Percentiles rank a stretch among this genome's conserved stretches.
These are phyloP conservation scores for Tinea pellionella DNA, from an alignment of 2,888 invertebrate species.

Conservation along the genomic window DNA sequence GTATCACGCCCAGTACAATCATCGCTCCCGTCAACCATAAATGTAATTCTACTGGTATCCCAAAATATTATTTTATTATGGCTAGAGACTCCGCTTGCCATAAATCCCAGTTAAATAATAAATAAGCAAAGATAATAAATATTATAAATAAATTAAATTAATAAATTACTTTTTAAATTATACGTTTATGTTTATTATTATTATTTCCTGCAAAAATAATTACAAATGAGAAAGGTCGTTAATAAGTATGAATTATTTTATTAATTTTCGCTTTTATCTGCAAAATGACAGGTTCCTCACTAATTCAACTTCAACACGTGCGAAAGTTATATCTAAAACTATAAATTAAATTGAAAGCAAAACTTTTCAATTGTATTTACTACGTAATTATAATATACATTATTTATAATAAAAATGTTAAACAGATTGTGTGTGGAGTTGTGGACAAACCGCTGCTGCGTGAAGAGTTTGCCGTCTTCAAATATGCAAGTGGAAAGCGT, in stretches of 20 bases:
- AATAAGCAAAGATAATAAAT: too few relatives aligned
- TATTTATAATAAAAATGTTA: background rate
- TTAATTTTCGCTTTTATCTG: too few relatives aligned
- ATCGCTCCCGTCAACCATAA: too few relatives aligned
- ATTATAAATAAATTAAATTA: too few relatives aligned
- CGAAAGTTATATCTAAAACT: background rate
- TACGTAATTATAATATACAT: background rate
- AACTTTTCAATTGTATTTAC: background rate
- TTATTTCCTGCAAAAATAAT: background rate
- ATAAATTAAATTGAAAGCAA: background rate
- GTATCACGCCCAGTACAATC: too few relatives aligned
- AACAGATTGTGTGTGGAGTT: background rate
- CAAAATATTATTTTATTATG: too few relatives aligned
- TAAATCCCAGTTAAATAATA: too few relatives aligned
- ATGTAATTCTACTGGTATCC: too few relatives aligned
- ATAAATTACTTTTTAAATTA: too few relatives aligned
- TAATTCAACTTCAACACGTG: background rate
- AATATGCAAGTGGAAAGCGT: slow-evolving; percentile 16
- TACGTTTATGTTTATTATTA: background rate
- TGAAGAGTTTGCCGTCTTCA: slow-evolving; percentile 3
- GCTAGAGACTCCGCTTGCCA: too few relatives aligned
- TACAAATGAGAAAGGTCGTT: background rate
- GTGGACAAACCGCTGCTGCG: slow-evolving; percentile 10
- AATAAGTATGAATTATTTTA: too few relatives aligned
- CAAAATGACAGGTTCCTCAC: too few relatives aligned